Evolutionary conservation across 2,888 invertebrate species (phyloP).

Genomic region (Drosophila subquinaria): DNA sequence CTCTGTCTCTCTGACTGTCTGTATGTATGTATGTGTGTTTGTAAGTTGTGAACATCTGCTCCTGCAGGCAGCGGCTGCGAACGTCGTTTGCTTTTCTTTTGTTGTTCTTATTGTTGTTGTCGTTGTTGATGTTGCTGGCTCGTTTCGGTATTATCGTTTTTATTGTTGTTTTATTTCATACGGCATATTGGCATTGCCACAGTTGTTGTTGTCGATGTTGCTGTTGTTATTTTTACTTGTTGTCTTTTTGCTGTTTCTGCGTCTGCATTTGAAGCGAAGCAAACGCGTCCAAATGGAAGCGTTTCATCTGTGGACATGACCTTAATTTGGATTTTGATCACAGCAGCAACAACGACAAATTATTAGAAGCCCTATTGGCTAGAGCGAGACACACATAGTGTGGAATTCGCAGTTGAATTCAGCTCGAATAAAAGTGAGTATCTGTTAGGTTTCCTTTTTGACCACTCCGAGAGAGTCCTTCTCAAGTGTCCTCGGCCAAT

Average conservation of each 20-base stretch:
- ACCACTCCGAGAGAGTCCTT: conserved; percentile 20
- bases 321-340: conserved; percentile 53
- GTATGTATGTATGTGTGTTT: conserved; percentile 42
- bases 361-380: background rate
- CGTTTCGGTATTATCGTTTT: conserved; percentile 77
- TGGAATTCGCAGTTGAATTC: background rate
- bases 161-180: conserved; percentile 77
- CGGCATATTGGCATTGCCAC: conserved; percentile 62
- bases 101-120: conserved; percentile 68
- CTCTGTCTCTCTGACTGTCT: conserved; percentile 26
- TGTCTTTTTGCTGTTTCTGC: conserved; percentile 19
- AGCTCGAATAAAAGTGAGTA: background rate
- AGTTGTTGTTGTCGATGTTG: conserved; percentile 32
- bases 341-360: conserved; percentile 7
- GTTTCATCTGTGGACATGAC: conserved; percentile 51
- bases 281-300: conserved; percentile 68
- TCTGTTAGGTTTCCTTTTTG: background rate
- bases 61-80: conserved; percentile 72
- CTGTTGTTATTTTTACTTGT: conserved; percentile 44
- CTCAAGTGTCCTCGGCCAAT: conserved; percentile 62
- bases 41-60: conserved; percentile 85
- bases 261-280: conserved; percentile 33
- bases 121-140: conserved; percentile 65
- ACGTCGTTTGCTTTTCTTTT: conserved; percentile 67
- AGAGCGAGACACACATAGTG: conserved; percentile 13